Percentiles rank a stretch among this genome's conserved stretches.
phyloP scores from a whole-genome alignment of 2,888 invertebrate genomes.

The Rosalia funebris region DNA sequence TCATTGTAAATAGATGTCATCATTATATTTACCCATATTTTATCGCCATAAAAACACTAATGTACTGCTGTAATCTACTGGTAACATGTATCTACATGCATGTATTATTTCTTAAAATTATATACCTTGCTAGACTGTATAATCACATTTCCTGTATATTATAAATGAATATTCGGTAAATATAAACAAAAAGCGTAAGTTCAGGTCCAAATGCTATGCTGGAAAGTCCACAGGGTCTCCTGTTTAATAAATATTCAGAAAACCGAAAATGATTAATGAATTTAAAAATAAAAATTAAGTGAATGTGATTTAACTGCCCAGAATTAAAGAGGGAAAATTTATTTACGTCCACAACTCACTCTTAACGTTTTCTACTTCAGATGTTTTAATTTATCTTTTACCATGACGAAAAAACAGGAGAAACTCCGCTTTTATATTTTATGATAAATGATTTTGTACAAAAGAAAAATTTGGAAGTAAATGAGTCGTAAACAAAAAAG shows the following conservation, averaged over 20 bases:
- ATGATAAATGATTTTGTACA: slow-evolving; percentile 55
- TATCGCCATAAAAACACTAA: too few species aligned
- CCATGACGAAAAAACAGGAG: slow-evolving; percentile 31
- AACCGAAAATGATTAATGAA: slow-evolving; percentile 27
- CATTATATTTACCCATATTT: too few species aligned
- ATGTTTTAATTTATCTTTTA: slow-evolving; percentile 50
- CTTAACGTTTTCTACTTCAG: slow-evolving; percentile 46
- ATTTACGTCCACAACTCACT: slow-evolving; percentile 34
- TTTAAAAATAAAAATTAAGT: slow-evolving; percentile 31
- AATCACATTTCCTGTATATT: too few species aligned
- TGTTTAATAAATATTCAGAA: slow-evolving; percentile 3
- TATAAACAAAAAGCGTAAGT: too few species aligned
- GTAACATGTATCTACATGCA: too few species aligned
- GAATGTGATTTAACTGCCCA: slow-evolving; percentile 26
- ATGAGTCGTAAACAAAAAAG: slow-evolving; percentile 63
- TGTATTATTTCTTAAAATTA: too few species aligned
- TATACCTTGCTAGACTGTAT: too few species aligned
- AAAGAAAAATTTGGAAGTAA: slow-evolving; percentile 59
- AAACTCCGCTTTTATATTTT: slow-evolving; percentile 12
- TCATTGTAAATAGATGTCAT: too few species aligned
- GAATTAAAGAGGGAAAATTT: slow-evolving; percentile 33
- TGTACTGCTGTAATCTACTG: too few species aligned
- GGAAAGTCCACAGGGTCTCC: too few species aligned
- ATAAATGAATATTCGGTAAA: too few species aligned
- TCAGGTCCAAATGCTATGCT: too few species aligned